Evolutionary conservation across 2,113 vertebrate genomes (phyloP).

Genomic region (Ageneiosus marmoratus): DNA sequence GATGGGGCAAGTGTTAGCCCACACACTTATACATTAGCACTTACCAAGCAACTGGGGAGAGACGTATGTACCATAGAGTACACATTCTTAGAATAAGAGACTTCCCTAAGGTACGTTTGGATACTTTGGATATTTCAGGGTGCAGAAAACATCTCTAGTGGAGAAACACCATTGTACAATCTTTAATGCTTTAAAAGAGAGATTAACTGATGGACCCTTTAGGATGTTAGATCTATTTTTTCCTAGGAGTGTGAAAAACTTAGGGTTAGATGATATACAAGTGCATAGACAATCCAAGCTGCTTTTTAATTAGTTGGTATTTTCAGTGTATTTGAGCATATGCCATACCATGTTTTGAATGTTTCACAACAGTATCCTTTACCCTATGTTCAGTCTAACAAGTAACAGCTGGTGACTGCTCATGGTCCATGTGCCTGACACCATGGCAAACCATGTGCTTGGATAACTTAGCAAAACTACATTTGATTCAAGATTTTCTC

Average conservation of each 20-base stretch:
- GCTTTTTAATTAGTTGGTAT: neutral
- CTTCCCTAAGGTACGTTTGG: neutral
- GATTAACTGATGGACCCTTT: neutral
- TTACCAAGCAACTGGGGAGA: neutral
- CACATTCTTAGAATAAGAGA: neutral
- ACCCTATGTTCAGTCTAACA: neutral
- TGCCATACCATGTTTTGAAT: neutral
- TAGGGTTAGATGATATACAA: constrained; percentile 8
- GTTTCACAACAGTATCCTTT: constrained; percentile 32
- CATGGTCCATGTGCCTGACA: neutral
- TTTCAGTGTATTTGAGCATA: constrained; percentile 12
- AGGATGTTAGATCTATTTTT: neutral
- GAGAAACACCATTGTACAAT: neutral
- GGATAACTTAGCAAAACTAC: too few relatives aligned
- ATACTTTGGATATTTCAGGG: neutral
- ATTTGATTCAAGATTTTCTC: neutral
- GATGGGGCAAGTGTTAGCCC: neutral
- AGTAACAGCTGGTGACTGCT: neutral
- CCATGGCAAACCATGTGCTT: too few relatives aligned
- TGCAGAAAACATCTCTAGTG: neutral
- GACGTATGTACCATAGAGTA: neutral
- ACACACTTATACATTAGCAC: neutral
- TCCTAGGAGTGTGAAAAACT: neutral
- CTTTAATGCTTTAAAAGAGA: neutral
- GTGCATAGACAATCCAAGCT: constrained; percentile 38